Evolutionary conservation across 2,888 invertebrate species (phyloP), one percentile per base, ranked within the genome.

Genomic region (Chrysolina americana): DNA sequence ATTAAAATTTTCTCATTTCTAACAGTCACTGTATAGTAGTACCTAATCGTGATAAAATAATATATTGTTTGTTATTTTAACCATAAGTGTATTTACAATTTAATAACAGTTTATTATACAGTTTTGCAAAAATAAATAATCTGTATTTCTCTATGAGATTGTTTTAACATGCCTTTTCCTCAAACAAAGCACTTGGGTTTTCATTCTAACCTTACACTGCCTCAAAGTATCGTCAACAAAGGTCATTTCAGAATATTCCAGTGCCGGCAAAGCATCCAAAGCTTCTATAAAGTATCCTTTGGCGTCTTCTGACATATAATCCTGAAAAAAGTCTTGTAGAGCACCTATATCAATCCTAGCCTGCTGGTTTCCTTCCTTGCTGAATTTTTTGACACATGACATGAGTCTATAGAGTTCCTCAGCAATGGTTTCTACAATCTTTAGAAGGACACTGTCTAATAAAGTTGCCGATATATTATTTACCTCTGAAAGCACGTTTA

Each of bases 401-500:
- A 96, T 95, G 13, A 98, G 91, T 13, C 98, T 91, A 56, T 96
- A 94, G 77, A 98, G 89, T 89, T 98, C 98, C 89, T 98, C 97
- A 78, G 96, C 95, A 73, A 98, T 95, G 0, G 95, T 96, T 90
- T 97, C 95, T 62, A 97, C 94, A 80, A 98, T 95, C 82, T 94
- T 93, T 19, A 92, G 92, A 62, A 93, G 85, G 44, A 94, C 92
- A 79, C 93, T 92, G 23, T 93, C 91, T 80, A 97, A 91, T 86
- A 97, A 91, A 23, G 93, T 92, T 1, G 95, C 93, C 6, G 96
- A 95, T 69, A 94, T 92, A 76, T 93, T 91, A 86, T 94, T 94
- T 81, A 94, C 93, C 90, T 94, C 94, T 1, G 93, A 92, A 82
- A 94, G 93, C n/a, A 94, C 93, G 59, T 92, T 92, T 28, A 94